These are phyloP conservation scores for Leptopilina boulardi DNA, from an alignment of 1,140 invertebrate species.

Conservation along the genomic window DNA sequence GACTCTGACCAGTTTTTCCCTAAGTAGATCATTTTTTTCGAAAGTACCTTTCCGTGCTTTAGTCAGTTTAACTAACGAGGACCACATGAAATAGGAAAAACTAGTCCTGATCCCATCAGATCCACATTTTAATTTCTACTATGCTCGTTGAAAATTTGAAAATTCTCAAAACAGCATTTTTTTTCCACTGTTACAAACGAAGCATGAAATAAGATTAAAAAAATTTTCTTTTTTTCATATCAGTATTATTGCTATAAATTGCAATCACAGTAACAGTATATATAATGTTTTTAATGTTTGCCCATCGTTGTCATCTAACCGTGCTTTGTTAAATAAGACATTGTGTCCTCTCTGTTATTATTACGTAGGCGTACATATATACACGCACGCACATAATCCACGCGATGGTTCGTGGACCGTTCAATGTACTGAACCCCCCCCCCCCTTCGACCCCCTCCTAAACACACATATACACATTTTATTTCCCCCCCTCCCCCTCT, in stretches of 20 bases:
- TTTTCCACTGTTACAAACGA: too few species aligned
- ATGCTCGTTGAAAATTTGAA: too few species aligned
- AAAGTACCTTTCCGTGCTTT: too few species aligned
- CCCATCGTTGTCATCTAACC: slow-evolving; percentile 2
- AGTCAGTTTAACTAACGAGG: too few species aligned
- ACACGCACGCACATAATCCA: not conserved
- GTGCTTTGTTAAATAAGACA: slow-evolving; percentile 30
- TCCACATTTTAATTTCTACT: too few species aligned
- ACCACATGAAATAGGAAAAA: too few species aligned
- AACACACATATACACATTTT: not conserved
- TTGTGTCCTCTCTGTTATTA: slow-evolving; percentile 25
- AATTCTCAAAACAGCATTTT: too few species aligned
- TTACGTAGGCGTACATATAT: slow-evolving; percentile 6
- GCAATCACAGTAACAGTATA: slow-evolving; percentile 3
- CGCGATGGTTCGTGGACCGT: slow-evolving; percentile 18
- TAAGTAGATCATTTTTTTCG: too few species aligned
- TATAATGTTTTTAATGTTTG: slow-evolving; percentile 30
- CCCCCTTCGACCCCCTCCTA: not conserved
- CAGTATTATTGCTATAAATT: not conserved
- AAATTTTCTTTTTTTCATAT: not conserved
- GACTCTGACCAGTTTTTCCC: too few species aligned
- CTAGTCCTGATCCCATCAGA: too few species aligned
- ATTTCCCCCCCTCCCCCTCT: not conserved
- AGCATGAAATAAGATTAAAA: too few species aligned
- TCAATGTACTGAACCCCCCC: slow-evolving; percentile 9